Evolutionary conservation across 2,888 invertebrate species (phyloP).

Genomic region (Epistrophe grossulariae): DNA sequence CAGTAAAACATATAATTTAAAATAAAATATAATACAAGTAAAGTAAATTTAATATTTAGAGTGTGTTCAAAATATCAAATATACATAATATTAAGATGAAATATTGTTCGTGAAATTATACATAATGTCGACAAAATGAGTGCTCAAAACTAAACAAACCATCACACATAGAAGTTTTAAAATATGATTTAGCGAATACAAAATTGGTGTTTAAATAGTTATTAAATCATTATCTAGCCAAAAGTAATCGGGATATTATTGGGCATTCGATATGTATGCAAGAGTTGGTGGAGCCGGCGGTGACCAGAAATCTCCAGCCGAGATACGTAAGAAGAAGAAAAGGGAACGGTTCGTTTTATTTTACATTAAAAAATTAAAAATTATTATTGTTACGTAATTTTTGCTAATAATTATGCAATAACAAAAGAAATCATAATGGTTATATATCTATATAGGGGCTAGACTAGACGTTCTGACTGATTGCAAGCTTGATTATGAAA

Average conservation of each 20-base stretch:
- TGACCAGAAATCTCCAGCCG: constrained; percentile 80
- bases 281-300: constrained; percentile 51
- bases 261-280: constrained; percentile 58
- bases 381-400: constrained; percentile 33
- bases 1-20: not conserved
- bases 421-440: not conserved
- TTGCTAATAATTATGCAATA: constrained; percentile 3
- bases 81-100: constrained; percentile 3
- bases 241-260: constrained; percentile 37
- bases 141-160: constrained; percentile 7
- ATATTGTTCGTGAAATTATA: constrained; percentile 5
- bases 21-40: not conserved
- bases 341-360: constrained; percentile 63
- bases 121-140: constrained; percentile 14
- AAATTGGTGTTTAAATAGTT: constrained; percentile 10
- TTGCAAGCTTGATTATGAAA: constrained; percentile 5
- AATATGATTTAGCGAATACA: constrained; percentile 36
- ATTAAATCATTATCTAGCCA: not conserved
- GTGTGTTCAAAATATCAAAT: constrained; percentile 14
- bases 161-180: constrained; percentile 19
- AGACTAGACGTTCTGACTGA: constrained; percentile 3
- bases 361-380: not conserved
- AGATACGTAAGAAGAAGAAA: constrained; percentile 82
- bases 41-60: constrained; percentile 10
- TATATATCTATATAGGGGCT: not conserved